Base-by-base conservation (phyloP, 1,140 invertebrate species). In the Camponotus vicinus region DNA sequence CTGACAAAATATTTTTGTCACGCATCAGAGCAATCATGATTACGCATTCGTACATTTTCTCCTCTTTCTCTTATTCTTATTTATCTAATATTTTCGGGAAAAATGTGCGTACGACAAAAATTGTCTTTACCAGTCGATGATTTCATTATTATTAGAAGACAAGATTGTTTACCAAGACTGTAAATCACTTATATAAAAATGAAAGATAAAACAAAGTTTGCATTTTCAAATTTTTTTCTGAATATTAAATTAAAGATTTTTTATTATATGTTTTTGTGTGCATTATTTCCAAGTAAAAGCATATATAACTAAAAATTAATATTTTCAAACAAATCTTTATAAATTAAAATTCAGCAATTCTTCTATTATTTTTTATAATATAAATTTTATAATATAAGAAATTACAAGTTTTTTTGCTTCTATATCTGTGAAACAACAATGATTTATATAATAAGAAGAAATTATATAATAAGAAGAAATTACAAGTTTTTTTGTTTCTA, bases 1-100 rank as follows among this genome's bases (percentile, higher is more conserved):
- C 9, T 73, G 7, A n/a, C n/a, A 59, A 73, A 49, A 63, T 49
- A 63, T 61, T 75, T 63, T 73, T 27, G 13, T 75, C n/a, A 75
- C 42, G 40, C 52, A 42, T 75, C 7, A 11, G 34, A 15, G 42
- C 18, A 42, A 70, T 70, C 45, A 32, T 55, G 45, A 69, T 80
- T 49, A 49, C 32, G 27, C n/a, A 5, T 11, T 7, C 8, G 11
- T 59, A 61, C 4, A 45, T 6, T 4, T 34, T 45, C 0, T 45
- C 27, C 11, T 13, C 15, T 75, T 27, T 4, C 27, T 73, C 11
- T 45, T 21, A 61, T 18, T 3, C 52, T 45, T 27, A 6, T 61
- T 45, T 61, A 49, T 45, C 15, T 34, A 34, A 27, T 40, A 59
- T 6, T 18, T 55, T 79, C 34, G 18, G 66, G 9, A 18, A 18